A percentile compares a stretch with the other conserved stretches of the same genome.
Evolutionary conservation across 2,113 vertebrate genomes (phyloP).

Genomic region (Riparia riparia): DNA sequence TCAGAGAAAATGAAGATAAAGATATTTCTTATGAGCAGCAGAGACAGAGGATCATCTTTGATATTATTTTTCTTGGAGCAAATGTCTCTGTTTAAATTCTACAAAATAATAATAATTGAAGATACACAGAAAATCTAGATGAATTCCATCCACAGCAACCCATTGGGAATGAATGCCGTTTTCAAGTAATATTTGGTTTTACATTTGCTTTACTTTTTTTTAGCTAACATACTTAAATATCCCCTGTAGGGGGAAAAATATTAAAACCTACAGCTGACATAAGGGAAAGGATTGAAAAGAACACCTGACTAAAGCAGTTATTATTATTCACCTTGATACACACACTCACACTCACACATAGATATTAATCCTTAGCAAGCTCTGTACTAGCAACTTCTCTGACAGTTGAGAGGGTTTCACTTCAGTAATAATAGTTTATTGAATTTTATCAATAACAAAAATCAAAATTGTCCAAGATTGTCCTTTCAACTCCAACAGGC

Average conservation of each 20-base stretch:
- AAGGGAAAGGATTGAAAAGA: conserved; percentile 45
- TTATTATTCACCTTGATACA: conserved; percentile 36
- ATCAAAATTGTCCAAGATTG: conserved; percentile 1
- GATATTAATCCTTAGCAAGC: neutral
- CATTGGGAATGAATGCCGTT: conserved; percentile 13
- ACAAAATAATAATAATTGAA: conserved; percentile 48
- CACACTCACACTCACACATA: neutral
- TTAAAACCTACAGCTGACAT: conserved; percentile 41
- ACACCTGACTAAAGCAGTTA: conserved; percentile 27
- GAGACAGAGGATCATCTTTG: neutral
- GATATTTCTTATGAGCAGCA: neutral
- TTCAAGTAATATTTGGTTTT: conserved; percentile 63
- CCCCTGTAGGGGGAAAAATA: conserved; percentile 36
- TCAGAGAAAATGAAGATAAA: neutral
- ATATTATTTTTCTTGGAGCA: neutral
- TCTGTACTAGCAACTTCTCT: neutral
- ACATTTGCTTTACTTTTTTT: conserved; percentile 46
- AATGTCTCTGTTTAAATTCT: conserved; percentile 36
- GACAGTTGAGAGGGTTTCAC: neutral
- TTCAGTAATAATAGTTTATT: neutral
- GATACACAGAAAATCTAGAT: neutral
- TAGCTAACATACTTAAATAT: conserved; percentile 48
- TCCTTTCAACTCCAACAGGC: neutral
- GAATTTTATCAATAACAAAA: conserved; percentile 12
- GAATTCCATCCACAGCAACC: neutral